Evolutionary conservation across 2,113 vertebrate genomes (phyloP).

Genomic region (Dicerorhinus sumatrensis): DNA sequence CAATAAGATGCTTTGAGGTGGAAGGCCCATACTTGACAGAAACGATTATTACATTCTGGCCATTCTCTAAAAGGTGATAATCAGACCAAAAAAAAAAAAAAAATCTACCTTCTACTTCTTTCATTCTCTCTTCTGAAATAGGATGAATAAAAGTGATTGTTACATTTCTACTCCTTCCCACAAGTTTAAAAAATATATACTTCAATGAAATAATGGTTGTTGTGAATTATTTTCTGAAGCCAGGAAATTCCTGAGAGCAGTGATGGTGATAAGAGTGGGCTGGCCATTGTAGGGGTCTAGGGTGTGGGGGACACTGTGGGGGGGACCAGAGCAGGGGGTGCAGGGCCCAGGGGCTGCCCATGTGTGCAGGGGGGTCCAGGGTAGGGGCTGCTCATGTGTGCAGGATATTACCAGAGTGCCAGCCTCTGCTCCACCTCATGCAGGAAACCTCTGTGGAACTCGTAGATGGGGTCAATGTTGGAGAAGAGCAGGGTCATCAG

Average conservation of each 20-base stretch:
- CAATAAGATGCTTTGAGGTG: not conserved
- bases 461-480: constrained; percentile 96
- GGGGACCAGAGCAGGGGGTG: not conserved
- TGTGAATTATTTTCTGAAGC: not conserved
- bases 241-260: not conserved
- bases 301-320: no score
- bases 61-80: not conserved
- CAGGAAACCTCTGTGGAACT: constrained; percentile 96
- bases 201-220: not conserved
- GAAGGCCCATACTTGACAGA: not conserved
- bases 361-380: not conserved
- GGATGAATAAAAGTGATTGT: not conserved
- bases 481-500: constrained; percentile 96
- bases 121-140: not conserved
- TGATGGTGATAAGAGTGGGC: no score
- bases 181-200: not conserved
- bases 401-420: constrained; percentile 90
- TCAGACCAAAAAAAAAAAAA: not conserved
- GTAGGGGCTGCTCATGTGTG: not conserved
- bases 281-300: no score
- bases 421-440: constrained; percentile 96
- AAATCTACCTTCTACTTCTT: not conserved
- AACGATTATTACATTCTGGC: rapidly evolving
- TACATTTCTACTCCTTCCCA: not conserved
- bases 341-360: not conserved